Conservation (phyloP, 2,113 vertebrate species). For the Donacobius atricapilla region DNA sequence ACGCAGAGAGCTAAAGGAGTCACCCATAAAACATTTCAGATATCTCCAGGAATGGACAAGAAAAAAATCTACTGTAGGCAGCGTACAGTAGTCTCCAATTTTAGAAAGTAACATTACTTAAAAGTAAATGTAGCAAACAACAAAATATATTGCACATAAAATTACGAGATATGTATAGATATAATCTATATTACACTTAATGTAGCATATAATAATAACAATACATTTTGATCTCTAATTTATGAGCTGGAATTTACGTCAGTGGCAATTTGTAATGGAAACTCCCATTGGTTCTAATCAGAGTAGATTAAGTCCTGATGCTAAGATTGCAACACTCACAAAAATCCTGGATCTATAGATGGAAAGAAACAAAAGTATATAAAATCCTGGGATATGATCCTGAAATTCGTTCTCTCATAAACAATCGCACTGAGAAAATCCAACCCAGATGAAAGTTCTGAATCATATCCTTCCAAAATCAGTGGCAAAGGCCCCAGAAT, state of each 20-base stretch:
- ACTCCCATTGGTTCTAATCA: background rate
- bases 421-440: background rate
- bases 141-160: background rate
- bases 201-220: background rate
- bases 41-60: background rate
- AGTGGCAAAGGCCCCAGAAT: background rate
- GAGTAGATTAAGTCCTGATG: background rate
- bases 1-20: background rate
- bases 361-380: background rate
- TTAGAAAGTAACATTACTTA: background rate
- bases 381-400: background rate
- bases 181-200: background rate
- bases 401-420: background rate
- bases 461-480: background rate
- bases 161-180: background rate
- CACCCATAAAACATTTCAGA: background rate
- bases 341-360: background rate
- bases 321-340: background rate
- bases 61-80: background rate
- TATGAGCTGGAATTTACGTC: background rate
- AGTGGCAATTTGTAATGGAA: background rate
- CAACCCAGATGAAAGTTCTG: background rate
- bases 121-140: background rate
- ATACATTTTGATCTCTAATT: background rate
- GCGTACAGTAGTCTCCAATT: background rate